Base-by-base conservation (phyloP, 2,797 vertebrate species). In the Lateolabrax maculatus region DNA sequence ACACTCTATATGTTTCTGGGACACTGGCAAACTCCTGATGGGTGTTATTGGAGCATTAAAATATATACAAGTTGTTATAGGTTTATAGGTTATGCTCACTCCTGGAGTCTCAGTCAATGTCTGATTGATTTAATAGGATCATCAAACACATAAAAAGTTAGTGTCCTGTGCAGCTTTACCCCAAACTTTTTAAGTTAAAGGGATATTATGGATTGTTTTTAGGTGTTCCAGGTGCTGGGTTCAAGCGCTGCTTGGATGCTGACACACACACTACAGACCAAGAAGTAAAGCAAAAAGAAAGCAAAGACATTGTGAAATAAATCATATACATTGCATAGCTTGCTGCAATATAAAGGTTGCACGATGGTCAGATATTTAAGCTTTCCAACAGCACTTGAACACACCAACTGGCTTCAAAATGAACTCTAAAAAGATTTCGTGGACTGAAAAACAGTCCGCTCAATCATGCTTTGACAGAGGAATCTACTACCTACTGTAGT, bases 1-100 rank as follows among this genome's bases (percentile, higher is more conserved):
- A 9, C 41, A 13, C 37, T 18, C 25, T 19, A 10, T 27, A 1
- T 46, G 34, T 76, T 53, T 9, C 11, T 3, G 21, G 68, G 68
- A 63, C 41, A 23, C 29, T 48, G 27, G 31, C 1, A 49, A 58
- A 61, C 18, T 74, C 19, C 49, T 36, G 11, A 36, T 7, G 36
- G 55, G 41, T 46, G 43, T 18, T 62, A 19, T 12, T 16, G 31
- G 13, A 65, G 13, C 53, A 55, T 71, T 56, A 15, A 70, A 55
- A 65, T 64, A 0, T n/a, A n/a, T n/a, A n/a, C n/a, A n/a, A n/a
- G n/a, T n/a, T n/a, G n/a, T n/a, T n/a, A n/a, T n/a, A n/a, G n/a
- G n/a, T n/a, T n/a, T n/a, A n/a, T n/a, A 1, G 65, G 36, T 67
- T 46, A n/a, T 60, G 29, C 36, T 74, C 19, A 58, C 16, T 53